Base-by-base conservation (phyloP, 2,888 invertebrate species). In the Machimus atricapillus region DNA sequence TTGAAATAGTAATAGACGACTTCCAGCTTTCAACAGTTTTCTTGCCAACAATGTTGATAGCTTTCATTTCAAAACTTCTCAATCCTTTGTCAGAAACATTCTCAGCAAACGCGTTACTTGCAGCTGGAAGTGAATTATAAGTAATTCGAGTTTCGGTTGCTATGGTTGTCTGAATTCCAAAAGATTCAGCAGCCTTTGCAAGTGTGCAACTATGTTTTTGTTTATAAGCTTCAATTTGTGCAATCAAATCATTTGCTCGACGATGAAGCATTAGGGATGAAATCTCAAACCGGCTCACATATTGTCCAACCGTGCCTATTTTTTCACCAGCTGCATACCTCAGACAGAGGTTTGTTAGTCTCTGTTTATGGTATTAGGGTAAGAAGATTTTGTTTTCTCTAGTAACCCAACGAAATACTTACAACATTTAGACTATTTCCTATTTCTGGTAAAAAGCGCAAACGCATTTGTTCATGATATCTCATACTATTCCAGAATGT, bases 381-480 rank as follows among this genome's bases (percentile, higher is more conserved):
- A 79, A 12, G 12, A 5, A 34, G 7, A 7, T 52, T n/a, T 7
- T 52, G 1, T n/a, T 7, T 52, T 52, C 7, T 0, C 8, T 52
- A 6, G 8, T 6, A n/a, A n/a, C 2, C 14, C n/a, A n/a, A n/a
- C n/a, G 6, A 52, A 40, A 9, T 79, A 46, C 40, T 46, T 79
- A 79, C 79, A 37, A 9, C 27, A 79, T 40, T 79, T 23, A 79
- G 43, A 31, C 79, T 43, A 46, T 27, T 12, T 19, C 2, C 43
- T 40, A 79, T 79, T 19, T 46, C 46, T 1, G 37, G 40, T 9
- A 79, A 27, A n/a, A 46, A 43, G 23, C 37, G 43, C 27, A 79
- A 52, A 46, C 79, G 79, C 37, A 79, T 46, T 79, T 79, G 79
- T n/a, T 79, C 79, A 14, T 79, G 79, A 19, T 43, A 43, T 43